Base-by-base conservation (phyloP, 2,797 vertebrate genomes). In the Enteromius viviparus region DNA sequence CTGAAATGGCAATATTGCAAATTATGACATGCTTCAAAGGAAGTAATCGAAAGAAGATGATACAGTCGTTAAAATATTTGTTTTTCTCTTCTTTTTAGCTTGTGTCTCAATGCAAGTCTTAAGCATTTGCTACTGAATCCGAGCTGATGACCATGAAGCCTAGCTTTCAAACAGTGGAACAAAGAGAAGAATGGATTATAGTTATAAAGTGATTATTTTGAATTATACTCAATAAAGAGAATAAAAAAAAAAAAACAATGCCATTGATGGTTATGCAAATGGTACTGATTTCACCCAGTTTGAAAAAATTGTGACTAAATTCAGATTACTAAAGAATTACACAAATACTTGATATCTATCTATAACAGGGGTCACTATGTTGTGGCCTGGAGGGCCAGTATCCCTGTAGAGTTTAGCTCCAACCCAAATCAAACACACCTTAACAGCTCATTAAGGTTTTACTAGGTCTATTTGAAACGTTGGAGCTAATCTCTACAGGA, bases 181-280 rank as follows among this genome's bases (percentile, higher is more conserved):
- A 62, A 64, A 92, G 93, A 95, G 87, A 95, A 94, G 87, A 89
- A 94, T 95, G 95, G 83, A 87, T 85, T 23, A 45, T 7, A 3
- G 29, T 32, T 12, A 29, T 42, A n/a, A 19, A 34, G 19, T 17
- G 15, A 68, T 34, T 23, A 7, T 47, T 21, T 15, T 51, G 19
- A 21, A 8, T 58, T 58, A 64, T 8, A 40, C 34, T 4, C 32
- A 60, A 71, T 80, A 80, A 71, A 70, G n/a, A 32, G 23, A 29
- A 58, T 55, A 29, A 0, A 40, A 53, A 29, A 0, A 40, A 53
- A 51, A 49, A 42, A 34, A 53, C 3, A 3, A 40, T 68, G 14
- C 1, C 14, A 79, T 26, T 40, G 14, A 11, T 55, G 47, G 14
- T 68, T 55, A 40, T 55, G 29, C 12, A 65, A 17, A 40, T 23